Conservation (phyloP, 2,888 invertebrate genomes). For the Drosophila nr. medialis region DNA sequence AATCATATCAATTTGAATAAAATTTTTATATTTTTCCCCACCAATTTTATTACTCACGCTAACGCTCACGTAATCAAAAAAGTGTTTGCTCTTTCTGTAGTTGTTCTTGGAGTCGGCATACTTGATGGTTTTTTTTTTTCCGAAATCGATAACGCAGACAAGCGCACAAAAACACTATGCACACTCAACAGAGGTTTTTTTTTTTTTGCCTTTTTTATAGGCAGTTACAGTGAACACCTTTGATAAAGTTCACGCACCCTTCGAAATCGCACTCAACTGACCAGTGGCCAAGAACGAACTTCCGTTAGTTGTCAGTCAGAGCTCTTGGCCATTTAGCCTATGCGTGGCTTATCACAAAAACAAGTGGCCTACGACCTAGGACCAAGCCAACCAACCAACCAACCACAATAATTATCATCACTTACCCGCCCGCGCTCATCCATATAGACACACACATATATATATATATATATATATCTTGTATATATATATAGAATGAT, state of each 20-base stretch:
- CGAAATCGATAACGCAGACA: slow-evolving; percentile 71
- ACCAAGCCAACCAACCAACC: not conserved
- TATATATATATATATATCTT: not conserved
- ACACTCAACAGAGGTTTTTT: not conserved
- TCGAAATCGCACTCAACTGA: slow-evolving; percentile 27
- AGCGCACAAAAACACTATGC: slow-evolving; percentile 7
- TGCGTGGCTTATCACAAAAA: slow-evolving; percentile 17
- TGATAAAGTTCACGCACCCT: slow-evolving; percentile 50
- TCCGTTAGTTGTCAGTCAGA: slow-evolving; percentile 67
- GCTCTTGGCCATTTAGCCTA: slow-evolving; percentile 15
- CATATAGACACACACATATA: not conserved
- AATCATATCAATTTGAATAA: slow-evolving; percentile 10
- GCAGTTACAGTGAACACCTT: slow-evolving; percentile 56
- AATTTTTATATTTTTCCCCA: slow-evolving; percentile 1
- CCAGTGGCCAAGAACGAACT: slow-evolving; percentile 44
- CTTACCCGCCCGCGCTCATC: not conserved
- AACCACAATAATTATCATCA: not conserved
- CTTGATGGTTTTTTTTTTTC: slow-evolving; percentile 50
- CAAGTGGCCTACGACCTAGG: not conserved
- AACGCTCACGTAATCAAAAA: slow-evolving; percentile 66
- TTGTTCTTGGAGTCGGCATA: slow-evolving; percentile 40
- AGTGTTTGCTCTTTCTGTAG: slow-evolving; percentile 34
- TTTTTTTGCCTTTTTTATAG: slow-evolving; percentile 4
- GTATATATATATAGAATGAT: slow-evolving; percentile 40
- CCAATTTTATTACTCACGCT: slow-evolving; percentile 51